Percentiles rank a stretch among this genome's conserved stretches.
These are phyloP conservation scores for Rhingia campestris DNA, from an alignment of 2,888 invertebrate genomes.

Conservation along the genomic window DNA sequence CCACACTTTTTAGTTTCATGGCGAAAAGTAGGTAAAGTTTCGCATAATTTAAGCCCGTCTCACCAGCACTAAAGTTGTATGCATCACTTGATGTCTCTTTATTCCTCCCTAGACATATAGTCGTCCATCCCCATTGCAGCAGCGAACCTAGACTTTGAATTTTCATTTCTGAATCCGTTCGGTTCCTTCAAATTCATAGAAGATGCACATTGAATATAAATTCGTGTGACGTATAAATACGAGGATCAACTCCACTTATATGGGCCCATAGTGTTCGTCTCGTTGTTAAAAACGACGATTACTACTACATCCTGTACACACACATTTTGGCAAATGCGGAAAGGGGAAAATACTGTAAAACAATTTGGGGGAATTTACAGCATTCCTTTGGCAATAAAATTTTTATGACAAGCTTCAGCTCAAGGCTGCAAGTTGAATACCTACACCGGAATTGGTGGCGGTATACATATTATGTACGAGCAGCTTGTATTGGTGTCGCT, in stretches of 20 bases:
- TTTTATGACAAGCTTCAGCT: conserved; percentile 47
- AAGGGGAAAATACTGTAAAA: conserved; percentile 40
- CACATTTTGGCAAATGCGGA: conserved; percentile 9
- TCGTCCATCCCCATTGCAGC: conserved; percentile 5
- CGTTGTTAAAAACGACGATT: conserved; percentile 23
- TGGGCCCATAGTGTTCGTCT: neutral
- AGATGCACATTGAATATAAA: conserved; percentile 56
- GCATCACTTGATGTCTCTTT: conserved; percentile 33
- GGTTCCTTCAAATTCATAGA: conserved; percentile 46
- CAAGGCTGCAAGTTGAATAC: neutral
- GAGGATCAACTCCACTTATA: conserved; percentile 4
- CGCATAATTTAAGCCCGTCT: conserved; percentile 44
- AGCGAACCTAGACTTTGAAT: conserved; percentile 42
- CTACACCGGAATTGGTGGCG: neutral
- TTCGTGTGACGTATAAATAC: conserved; percentile 21
- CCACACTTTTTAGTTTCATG: neutral
- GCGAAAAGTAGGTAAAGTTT: conserved; percentile 44
- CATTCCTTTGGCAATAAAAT: conserved; percentile 48
- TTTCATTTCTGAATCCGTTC: conserved; percentile 52
- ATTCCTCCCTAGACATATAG: conserved; percentile 8
- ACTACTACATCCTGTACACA: conserved; percentile 19
- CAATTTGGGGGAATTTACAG: conserved; percentile 50
- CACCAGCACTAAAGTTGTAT: conserved; percentile 25
- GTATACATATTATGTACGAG: neutral
- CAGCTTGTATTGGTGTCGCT: conserved; percentile 20